Evolutionary conservation across 2,888 invertebrate species (phyloP), one percentile per base, ranked within the genome.

Genomic region (Romanomermis culicivorax): DNA sequence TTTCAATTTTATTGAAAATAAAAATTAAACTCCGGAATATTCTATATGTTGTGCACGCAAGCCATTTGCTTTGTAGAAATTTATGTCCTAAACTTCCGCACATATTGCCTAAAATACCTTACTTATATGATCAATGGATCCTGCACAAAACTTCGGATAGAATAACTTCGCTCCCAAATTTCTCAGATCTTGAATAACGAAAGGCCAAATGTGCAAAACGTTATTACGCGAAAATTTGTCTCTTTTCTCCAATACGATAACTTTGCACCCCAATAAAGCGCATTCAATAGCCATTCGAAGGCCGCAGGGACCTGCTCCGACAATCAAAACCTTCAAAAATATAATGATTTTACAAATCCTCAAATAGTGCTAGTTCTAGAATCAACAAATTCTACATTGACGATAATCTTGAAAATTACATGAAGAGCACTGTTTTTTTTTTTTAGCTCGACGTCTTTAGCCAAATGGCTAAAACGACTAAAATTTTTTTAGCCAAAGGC

Each of bases 141-240:
- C 95, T 1, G 93, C 91, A 74, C 95, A 95, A 72, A 97, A 97
- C 73, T 91, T 91, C 20, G 93, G 93, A 69, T 88, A 93, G 75
- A 97, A 95, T 69, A 91, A 89, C 71, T 97, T 97, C 23, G 91
- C 93, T 24, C 91, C 95, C 29, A 95, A 77, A 60, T 81, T 81
- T 56, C 83, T 79, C 61, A 97, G 76, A 73, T 97, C 95, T 62
- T 88, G 84, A 58, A 97, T 95, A 48, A 95, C 87, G 72, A 87
- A 93, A 51, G 93, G 91, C 95, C 95, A 97, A 59, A 97, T 74
- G 71, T 95, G 95, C 49, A 95, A 78, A 29, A 97, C 93, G 71
- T 97, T 97, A 75, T 97, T 93, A 26, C 91, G 78, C 1, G 87
- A 84, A 72, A 91, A 82, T 3, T 86, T 79, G 72, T 93, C 93